Conservation (phyloP, 2,888 invertebrate genomes). For the Himalopsyche japonica region DNA sequence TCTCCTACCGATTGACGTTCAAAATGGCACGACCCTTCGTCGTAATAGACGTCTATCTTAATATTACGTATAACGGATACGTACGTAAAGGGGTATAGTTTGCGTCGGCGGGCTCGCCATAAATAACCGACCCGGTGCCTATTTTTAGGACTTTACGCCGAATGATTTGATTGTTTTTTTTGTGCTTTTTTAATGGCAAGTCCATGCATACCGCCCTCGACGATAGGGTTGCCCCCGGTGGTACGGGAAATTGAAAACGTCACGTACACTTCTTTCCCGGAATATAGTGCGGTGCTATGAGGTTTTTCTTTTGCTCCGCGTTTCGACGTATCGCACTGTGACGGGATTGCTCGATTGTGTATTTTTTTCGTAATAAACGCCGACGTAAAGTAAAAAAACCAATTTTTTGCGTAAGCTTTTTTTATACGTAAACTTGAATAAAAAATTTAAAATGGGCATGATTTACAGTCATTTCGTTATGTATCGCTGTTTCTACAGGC, state of each 20-base stretch:
- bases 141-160: neutral
- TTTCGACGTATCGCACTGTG: neutral
- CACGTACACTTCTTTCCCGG: neutral
- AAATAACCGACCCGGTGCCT: neutral
- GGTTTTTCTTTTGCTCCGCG: neutral
- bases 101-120: neutral
- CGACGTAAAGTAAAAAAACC: neutral
- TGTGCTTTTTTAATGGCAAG: neutral
- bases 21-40: too few species aligned
- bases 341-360: neutral
- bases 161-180: neutral
- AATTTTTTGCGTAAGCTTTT: too few species aligned
- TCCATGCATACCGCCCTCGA: neutral
- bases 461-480: too few species aligned
- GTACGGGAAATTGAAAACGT: neutral
- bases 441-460: too few species aligned
- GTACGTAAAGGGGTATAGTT: neutral
- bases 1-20: too few species aligned
- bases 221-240: neutral
- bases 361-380: neutral
- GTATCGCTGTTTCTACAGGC: too few species aligned
- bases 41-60: neutral
- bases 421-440: too few species aligned
- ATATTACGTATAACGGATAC: neutral
- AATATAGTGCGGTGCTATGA: neutral